Evolutionary conservation across 2,888 invertebrate species (phyloP), one percentile per base, ranked within the genome.

Genomic region (Calameuta idolon): DNA sequence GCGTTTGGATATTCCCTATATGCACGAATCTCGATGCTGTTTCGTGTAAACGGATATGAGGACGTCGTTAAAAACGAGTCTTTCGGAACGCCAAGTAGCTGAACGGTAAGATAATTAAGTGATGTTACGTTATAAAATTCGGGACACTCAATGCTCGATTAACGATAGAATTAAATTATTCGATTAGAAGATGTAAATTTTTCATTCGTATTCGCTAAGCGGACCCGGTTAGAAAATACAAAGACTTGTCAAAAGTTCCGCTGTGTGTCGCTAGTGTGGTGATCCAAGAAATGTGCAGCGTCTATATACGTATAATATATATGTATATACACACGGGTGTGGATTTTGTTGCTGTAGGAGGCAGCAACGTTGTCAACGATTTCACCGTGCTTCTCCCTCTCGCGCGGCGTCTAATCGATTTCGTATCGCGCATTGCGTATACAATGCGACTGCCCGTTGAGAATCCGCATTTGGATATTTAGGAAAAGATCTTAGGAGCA

Each of bases 341-440:
- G 55, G 9, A 55, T 55, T 23, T 23, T 9, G 55, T 23, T 23
- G 55, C 55, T 23, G 55, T 23, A 55, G 23, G 23, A 23, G 23
- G 55, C 55, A 55, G 55, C 55, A 23, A 55, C 55, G 55, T 55
- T 55, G 55, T 55, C 23, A 23, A 55, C 55, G 55, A 55, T 55
- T 55, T 55, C 55, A 9, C 11, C 55, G 68, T 74, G 11, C 69
- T 76, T 35, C 37, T 76, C 75, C 74, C 75, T 71, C 73, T 75
- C 77, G 75, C 80, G 78, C 33, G 5, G 78, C 33, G 5, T 23
- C 23, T 55, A 55, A 55, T 55, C 23, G 55, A 55, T 55, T 5
- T 55, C 23, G 9, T 55, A 55, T 55, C 23, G 55, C 23, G 55
- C 55, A 55, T 9, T 55, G 55, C 55, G 55, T 55, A 55, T 55